phyloP scores from a whole-genome alignment of 2,113 vertebrate species.

The Sorex fumeus region DNA sequence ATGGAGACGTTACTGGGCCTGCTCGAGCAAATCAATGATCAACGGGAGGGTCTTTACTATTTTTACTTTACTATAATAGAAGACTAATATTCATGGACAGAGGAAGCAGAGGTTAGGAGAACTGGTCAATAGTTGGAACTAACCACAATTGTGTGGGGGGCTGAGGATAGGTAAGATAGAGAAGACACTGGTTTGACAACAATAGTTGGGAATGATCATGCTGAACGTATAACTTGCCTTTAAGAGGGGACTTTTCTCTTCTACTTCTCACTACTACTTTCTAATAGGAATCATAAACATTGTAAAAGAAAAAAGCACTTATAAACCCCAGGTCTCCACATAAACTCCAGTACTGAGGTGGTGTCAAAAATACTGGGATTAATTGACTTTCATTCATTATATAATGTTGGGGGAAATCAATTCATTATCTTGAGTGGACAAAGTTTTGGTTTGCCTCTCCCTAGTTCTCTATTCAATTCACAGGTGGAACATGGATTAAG shows the following conservation, averaged over 20 bases:
- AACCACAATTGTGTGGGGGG: too few species aligned
- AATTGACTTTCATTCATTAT: neutral
- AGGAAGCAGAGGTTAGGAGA: too few species aligned
- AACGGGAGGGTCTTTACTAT: too few species aligned
- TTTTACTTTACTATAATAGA: too few species aligned
- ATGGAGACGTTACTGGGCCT: too few species aligned
- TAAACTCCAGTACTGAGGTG: fast-evolving
- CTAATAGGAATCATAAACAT: neutral
- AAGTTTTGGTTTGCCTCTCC: neutral
- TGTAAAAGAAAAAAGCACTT: neutral
- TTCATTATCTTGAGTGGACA: neutral
- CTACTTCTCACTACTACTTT: neutral
- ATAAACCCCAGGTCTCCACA: neutral
- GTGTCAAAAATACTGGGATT: fast-evolving
- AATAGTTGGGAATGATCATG: too few species aligned
- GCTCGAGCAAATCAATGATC: too few species aligned
- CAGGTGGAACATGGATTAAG: neutral
- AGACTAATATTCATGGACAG: too few species aligned
- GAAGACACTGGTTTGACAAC: too few species aligned
- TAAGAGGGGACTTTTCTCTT: neutral
- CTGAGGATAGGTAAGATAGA: too few species aligned
- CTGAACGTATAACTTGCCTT: neutral
- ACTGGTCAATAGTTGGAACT: too few species aligned
- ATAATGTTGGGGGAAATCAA: neutral
- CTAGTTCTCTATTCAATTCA: neutral